Evolutionary conservation across 2,797 vertebrate genomes (phyloP), one percentile per base, ranked within the genome.

Genomic region (Channallabes apus): DNA sequence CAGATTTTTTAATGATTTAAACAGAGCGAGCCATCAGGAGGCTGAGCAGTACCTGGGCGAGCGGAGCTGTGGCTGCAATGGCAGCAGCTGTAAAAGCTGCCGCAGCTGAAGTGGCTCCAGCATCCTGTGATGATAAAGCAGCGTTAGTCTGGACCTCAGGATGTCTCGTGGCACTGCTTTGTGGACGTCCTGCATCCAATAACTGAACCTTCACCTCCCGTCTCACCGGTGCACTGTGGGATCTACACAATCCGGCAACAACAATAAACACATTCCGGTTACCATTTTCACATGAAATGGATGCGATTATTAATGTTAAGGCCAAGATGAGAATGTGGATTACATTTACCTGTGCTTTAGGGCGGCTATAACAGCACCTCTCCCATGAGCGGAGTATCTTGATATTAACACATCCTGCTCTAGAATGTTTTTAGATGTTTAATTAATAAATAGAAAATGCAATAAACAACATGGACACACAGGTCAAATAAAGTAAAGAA

Each of bases 181-280:
- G 75, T 15, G 75, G 54, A 0, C 58, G 83, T 35, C n/a, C 51
- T 0, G 18, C 82, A 81, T 94, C 91, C 77, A 98, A 85, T 81
- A 97, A 92, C 88, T 96, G 96, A 0, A 97, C 97, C 67, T 92
- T 95, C 83, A 97, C 96, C 72, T 96, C 94, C 82, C 94, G 96
- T 90, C 87, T 95, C n/a, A 89, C 80, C 79, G 96, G 94, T 87
- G 91, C 73, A 38, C 88, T 94, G 79, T 96, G 94, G 84, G 89
- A 92, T 88, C 97, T 97, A 79, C 27, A 86, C 84, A 20, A 73
- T 27, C 15, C 38, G 24, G 20, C 0, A 20, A 18, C 18, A 65
- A 32, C 38, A 32, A 68, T 41, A 38, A 59, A n/a, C 0, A 65
- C 0, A 29, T 51, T 27, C 9, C n/a, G 35, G 46, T 51, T 32